Evolutionary conservation across 2,888 invertebrate genomes (phyloP).

Genomic region (Sarcophaga carnaria): DNA sequence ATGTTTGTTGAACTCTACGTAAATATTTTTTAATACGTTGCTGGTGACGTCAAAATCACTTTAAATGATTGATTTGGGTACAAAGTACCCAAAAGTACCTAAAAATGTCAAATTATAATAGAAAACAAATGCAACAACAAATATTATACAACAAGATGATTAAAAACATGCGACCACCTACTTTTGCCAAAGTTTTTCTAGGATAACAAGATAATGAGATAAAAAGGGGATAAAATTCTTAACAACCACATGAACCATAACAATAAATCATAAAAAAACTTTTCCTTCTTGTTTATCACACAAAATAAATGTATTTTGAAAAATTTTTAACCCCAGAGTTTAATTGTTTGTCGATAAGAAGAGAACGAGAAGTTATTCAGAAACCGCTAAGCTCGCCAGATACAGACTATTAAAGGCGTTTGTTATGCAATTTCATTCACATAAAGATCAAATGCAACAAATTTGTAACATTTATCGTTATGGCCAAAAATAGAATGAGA

Average conservation of each 20-base stretch:
- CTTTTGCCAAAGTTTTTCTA: not conserved
- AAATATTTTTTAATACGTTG: constrained; percentile 1
- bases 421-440: constrained; percentile 45
- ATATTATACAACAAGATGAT: not conserved
- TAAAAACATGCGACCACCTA: not conserved
- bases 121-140: constrained; percentile 5
- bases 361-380: not conserved
- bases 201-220: not conserved
- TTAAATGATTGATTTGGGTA: constrained; percentile 55
- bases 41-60: constrained; percentile 36
- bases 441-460: constrained; percentile 58
- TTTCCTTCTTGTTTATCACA: not conserved
- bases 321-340: constrained; percentile 67
- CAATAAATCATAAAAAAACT: too few relatives aligned
- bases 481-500: constrained; percentile 48
- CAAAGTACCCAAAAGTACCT: not conserved
- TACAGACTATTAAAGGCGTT: constrained; percentile 10
- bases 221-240: not conserved
- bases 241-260: too few relatives aligned
- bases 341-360: constrained; percentile 55
- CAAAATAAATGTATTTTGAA: constrained; percentile 64
- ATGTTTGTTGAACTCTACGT: not conserved
- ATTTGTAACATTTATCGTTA: constrained; percentile 67
- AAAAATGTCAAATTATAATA: not conserved
- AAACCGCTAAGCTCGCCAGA: not conserved